Evolutionary conservation across 2,113 vertebrate genomes (phyloP).

Genomic region (Echinops telfairi): DNA sequence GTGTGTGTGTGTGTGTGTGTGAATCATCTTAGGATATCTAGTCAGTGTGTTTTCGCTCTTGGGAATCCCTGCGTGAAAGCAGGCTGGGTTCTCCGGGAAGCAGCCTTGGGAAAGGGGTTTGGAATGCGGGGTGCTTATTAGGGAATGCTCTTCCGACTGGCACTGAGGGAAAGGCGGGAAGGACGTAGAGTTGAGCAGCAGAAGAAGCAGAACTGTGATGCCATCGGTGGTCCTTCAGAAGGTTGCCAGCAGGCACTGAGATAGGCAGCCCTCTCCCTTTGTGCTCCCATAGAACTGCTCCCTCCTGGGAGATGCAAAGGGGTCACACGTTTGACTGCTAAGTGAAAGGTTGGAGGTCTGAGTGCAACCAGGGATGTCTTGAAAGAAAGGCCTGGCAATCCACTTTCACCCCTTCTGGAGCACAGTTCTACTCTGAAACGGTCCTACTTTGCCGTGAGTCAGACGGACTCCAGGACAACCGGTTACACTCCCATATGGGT

Average conservation of each 20-base stretch:
- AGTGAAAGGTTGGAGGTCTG: not conserved
- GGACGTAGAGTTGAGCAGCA: not conserved
- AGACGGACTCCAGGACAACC: not conserved
- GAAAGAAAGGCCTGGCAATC: not conserved
- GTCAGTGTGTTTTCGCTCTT: not conserved
- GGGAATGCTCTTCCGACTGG: not conserved
- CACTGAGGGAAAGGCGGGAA: not conserved
- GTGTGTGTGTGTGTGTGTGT: not conserved
- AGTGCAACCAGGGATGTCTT: not conserved
- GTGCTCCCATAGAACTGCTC: rapidly evolving
- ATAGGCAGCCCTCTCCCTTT: not conserved
- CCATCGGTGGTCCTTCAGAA: not conserved
- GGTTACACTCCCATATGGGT: not conserved
- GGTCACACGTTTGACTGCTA: not conserved
- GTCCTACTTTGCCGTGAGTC: not conserved
- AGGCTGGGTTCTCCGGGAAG: not conserved
- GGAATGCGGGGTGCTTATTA: not conserved
- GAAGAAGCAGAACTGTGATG: not conserved
- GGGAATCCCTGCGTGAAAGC: not conserved
- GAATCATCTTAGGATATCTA: not conserved
- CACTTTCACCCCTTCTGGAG: not conserved
- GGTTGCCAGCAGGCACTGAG: not conserved
- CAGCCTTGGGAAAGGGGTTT: not conserved
- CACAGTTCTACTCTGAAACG: not conserved
- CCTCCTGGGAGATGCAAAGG: not conserved